These are phyloP conservation scores for Parapsyche elsis DNA, from an alignment of 1,140 invertebrate species.

Conservation along the genomic window DNA sequence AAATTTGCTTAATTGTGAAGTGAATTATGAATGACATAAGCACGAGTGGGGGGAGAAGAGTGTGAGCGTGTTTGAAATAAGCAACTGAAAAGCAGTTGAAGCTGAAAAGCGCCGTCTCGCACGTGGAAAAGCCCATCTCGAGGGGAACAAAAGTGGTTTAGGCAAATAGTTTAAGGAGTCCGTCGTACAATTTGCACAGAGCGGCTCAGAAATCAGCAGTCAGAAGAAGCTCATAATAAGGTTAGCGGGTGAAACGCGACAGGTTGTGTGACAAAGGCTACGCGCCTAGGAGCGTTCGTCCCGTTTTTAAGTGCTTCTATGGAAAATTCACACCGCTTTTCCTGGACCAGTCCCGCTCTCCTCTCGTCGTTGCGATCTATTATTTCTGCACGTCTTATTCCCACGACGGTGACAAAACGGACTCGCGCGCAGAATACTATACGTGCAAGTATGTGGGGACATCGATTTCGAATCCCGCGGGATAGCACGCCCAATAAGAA, in stretches of 20 bases:
- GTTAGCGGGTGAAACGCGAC: conserved; percentile 35
- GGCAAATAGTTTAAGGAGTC: conserved; percentile 19
- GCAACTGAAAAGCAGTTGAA: conserved; percentile 6
- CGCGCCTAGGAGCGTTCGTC: background rate
- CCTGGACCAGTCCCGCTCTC: background rate
- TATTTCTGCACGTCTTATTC: background rate
- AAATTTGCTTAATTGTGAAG: no score
- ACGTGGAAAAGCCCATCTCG: conserved; percentile 12
- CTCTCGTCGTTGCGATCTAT: background rate
- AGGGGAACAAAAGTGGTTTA: conserved; percentile 17
- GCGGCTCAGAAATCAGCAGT: conserved; percentile 12
- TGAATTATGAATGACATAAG: no score
- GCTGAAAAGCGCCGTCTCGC: background rate
- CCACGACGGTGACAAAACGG: background rate
- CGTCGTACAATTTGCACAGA: conserved; percentile 7
- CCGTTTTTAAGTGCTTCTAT: background rate
- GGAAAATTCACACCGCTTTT: background rate
- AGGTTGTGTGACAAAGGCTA: conserved; percentile 27
- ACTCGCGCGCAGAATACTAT: conserved; percentile 7
- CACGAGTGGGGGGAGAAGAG: no score
- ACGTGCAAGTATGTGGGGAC: background rate
- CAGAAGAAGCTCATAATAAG: conserved; percentile 24
- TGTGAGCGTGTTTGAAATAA: no score
- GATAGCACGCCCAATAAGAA: conserved; percentile 48
- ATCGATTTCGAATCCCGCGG: conserved; percentile 43